Conservation (phyloP, 2,113 vertebrate genomes). For the Acanthisitta chloris region DNA sequence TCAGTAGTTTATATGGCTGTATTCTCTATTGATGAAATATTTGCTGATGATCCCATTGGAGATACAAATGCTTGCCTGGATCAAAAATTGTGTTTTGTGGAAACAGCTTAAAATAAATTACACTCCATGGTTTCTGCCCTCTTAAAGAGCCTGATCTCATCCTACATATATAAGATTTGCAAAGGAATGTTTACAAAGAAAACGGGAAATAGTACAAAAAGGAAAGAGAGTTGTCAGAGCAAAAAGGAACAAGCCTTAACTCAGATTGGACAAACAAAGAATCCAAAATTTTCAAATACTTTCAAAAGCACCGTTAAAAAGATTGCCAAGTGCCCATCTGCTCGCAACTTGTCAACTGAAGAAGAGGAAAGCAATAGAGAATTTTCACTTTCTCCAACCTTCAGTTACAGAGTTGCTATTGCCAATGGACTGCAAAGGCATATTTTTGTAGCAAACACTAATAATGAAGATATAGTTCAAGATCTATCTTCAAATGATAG, state of each 20-base stretch:
- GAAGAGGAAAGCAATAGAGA: slow-evolving; percentile 84
- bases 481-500: slow-evolving; percentile 89
- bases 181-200: slow-evolving; percentile 99
- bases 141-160: slow-evolving; percentile 86
- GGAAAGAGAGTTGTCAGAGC: slow-evolving; percentile 86
- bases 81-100: slow-evolving; percentile 30
- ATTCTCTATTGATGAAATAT: not conserved
- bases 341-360: slow-evolving; percentile 86
- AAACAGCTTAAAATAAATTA: slow-evolving; percentile 67
- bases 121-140: slow-evolving; percentile 93
- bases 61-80: slow-evolving; percentile 36
- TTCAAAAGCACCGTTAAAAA: slow-evolving; percentile 94
- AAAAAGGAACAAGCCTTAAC: slow-evolving; percentile 85
- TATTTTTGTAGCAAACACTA: slow-evolving; percentile 74
- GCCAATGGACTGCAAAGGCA: slow-evolving; percentile 91
- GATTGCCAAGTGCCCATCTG: slow-evolving; percentile 89
- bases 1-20: not conserved
- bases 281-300: slow-evolving; percentile 86
- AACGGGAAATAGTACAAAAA: slow-evolving; percentile 90
- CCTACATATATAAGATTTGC: slow-evolving; percentile 91
- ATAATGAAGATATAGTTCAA: slow-evolving; percentile 83
- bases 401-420: slow-evolving; percentile 96
- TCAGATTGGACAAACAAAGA: slow-evolving; percentile 78
- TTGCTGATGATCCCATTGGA: slow-evolving; percentile 54
- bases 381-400: slow-evolving; percentile 94